These are phyloP conservation scores for Kryptolebias marmoratus DNA, from an alignment of 2,113 vertebrate species.

Conservation along the genomic window DNA sequence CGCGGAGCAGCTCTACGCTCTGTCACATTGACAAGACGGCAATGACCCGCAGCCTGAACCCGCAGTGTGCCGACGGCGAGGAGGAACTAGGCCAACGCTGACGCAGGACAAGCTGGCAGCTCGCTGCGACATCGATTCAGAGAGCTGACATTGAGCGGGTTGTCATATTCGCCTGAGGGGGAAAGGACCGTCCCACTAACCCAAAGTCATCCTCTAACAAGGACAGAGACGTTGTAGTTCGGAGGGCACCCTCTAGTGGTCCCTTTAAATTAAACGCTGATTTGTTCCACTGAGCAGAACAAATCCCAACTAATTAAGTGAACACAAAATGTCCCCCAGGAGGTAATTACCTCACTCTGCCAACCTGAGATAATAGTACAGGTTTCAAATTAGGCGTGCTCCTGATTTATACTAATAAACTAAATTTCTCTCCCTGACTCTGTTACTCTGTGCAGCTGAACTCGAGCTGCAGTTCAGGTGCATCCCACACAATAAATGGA, in stretches of 20 bases:
- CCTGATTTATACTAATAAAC: constrained; percentile 28
- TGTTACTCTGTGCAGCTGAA: not conserved
- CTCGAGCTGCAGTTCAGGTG: too few relatives aligned
- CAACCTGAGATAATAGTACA: constrained; percentile 31
- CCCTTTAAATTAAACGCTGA: constrained; percentile 10
- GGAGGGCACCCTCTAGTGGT: constrained; percentile 57
- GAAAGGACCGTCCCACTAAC: constrained; percentile 51
- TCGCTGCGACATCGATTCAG: constrained; percentile 19
- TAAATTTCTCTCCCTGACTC: constrained; percentile 18
- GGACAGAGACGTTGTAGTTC: not conserved
- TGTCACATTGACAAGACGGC: constrained; percentile 53
- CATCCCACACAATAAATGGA: constrained; percentile 36
- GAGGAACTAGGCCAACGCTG: constrained; percentile 27
- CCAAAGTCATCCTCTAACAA: constrained; percentile 26
- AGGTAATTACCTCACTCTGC: constrained; percentile 47
- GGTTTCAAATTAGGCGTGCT: constrained; percentile 31
- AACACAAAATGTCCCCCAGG: constrained; percentile 12
- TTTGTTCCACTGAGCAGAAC: constrained; percentile 17
- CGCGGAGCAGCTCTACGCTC: constrained; percentile 60
- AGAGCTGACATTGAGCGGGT: constrained; percentile 23
- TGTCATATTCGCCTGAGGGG: constrained; percentile 42
- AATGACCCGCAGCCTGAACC: constrained; percentile 1
- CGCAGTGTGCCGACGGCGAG: not conserved
- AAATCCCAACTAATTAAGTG: constrained; percentile 27
- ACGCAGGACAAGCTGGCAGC: constrained; percentile 1